Base-by-base conservation (phyloP, 1,140 invertebrate genomes). In the Pristionchus pacificus region DNA sequence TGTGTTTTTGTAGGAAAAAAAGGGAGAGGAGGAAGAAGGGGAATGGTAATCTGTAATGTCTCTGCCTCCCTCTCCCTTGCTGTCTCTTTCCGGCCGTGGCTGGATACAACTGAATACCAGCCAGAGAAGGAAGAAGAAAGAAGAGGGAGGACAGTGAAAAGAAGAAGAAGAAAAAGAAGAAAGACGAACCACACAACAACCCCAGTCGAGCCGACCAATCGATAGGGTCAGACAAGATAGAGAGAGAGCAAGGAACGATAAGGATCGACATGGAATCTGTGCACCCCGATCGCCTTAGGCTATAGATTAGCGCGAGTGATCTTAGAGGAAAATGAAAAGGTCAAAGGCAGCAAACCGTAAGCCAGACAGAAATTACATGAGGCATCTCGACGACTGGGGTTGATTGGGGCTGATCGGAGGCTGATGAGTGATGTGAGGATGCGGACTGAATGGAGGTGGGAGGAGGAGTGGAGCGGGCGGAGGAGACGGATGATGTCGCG, bases 221-320 rank as follows among this genome's bases (percentile, higher is more conserved):
- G 49, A 66, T 66, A 28, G 49, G 32, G 57, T 66, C 24, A 3
- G 32, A 30, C 38, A 19, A 2, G 19, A 38, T 2, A 66, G 25
- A 19, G 24, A 30, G 10, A 65, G 19, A 25, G 27, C 32, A 31
- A 65, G n/a, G 19, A 6, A 65, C 27, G 63, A 65, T 49, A 33
- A 63, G 19, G 15, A 49, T 65, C 57, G 63, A 65, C 63, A 32
- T 65, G 29, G 57, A 49, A 49, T 65, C 32, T 49, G 57, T 65
- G 38, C 55, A n/a, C 13, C 29, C 13, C 29, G 2, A 2, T 19
- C 27, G 19, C n/a, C 14, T 49, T 49, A 15, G 24, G 13, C 28
- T 30, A 10, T 65, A 14, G 14, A 49, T 29, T 29, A 15, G 13
- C 2, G 2, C 32, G 31, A 32, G 57, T 65, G 31, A 33, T 33